These are phyloP conservation scores for Choristoneura rosaceana DNA, from an alignment of 2,888 invertebrate genomes.

Conservation along the genomic window DNA sequence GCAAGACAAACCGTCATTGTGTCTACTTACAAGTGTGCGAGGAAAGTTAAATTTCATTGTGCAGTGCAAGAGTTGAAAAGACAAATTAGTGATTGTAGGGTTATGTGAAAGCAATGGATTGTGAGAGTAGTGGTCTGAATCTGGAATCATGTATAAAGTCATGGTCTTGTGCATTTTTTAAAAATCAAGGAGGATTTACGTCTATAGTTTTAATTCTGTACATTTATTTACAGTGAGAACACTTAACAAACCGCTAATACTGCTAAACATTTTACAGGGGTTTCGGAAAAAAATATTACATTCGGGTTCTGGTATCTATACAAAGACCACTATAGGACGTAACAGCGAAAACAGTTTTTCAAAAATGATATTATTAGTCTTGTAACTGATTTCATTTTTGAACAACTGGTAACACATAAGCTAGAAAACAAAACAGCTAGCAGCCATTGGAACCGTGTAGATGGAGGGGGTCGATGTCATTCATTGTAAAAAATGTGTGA, in stretches of 20 bases:
- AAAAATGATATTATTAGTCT: constrained; percentile 52
- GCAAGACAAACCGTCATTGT: constrained; percentile 70
- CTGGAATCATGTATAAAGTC: constrained; percentile 47
- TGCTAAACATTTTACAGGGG: constrained; percentile 38
- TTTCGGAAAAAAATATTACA: constrained; percentile 44
- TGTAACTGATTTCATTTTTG: constrained; percentile 47
- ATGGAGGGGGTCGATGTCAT: constrained; percentile 70
- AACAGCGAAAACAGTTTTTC: constrained; percentile 44
- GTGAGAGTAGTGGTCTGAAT: constrained; percentile 63
- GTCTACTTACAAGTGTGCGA: constrained; percentile 66
- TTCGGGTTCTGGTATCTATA: constrained; percentile 52
- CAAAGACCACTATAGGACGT: constrained; percentile 53
- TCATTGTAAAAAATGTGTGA: constrained; percentile 73
- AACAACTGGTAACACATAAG: constrained; percentile 41
- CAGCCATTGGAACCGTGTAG: constrained; percentile 59
- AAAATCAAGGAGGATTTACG: constrained; percentile 49
- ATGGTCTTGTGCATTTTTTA: constrained; percentile 59
- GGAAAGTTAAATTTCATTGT: constrained; percentile 79
- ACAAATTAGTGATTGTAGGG: constrained; percentile 61
- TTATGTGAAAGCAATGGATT: constrained; percentile 66
- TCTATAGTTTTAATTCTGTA: constrained; percentile 19
- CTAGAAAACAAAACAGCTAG: constrained; percentile 46
- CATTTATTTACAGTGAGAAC: constrained; percentile 42
- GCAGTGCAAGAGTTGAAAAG: constrained; percentile 81
- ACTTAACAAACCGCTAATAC: constrained; percentile 42